phyloP scores from a whole-genome alignment of 2,888 invertebrate species.

The Achlya flavicornis region DNA sequence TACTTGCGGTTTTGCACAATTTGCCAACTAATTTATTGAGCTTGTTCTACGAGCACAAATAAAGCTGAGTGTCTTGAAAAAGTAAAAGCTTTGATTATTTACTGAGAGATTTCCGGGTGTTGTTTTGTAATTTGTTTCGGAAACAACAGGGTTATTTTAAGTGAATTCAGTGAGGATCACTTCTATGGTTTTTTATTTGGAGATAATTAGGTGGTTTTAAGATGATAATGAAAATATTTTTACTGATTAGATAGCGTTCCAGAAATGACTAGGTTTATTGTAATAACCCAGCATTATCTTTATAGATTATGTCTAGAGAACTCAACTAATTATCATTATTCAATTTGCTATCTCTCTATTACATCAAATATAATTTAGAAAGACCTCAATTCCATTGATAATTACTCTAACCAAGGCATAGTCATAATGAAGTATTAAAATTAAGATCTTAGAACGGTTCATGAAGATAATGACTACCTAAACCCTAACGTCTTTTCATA shows the following conservation, averaged over 20 bases:
- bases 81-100: slow-evolving; percentile 2
- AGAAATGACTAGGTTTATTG: too few relatives aligned
- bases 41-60: slow-evolving; percentile 2
- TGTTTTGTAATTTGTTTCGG: not conserved
- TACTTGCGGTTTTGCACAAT: slow-evolving; percentile 44
- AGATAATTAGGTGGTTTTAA: too few relatives aligned
- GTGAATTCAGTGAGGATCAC: not conserved
- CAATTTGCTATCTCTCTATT: not conserved
- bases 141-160: not conserved
- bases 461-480: too few relatives aligned
- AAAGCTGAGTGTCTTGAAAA: slow-evolving; percentile 21
- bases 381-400: not conserved
- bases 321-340: not conserved
- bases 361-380: not conserved
- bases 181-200: too few relatives aligned
- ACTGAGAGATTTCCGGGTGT: slow-evolving; percentile 2
- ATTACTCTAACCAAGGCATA: not conserved
- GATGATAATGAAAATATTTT: too few relatives aligned
- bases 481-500: too few relatives aligned
- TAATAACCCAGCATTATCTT: too few relatives aligned
- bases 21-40: slow-evolving; percentile 41
- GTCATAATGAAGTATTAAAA: slow-evolving; percentile 13
- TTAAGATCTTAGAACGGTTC: too few relatives aligned
- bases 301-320: too few relatives aligned
- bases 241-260: too few relatives aligned